Evolutionary conservation across 2,113 vertebrate genomes (phyloP).

Genomic region (Genyomyrus donnyi): DNA sequence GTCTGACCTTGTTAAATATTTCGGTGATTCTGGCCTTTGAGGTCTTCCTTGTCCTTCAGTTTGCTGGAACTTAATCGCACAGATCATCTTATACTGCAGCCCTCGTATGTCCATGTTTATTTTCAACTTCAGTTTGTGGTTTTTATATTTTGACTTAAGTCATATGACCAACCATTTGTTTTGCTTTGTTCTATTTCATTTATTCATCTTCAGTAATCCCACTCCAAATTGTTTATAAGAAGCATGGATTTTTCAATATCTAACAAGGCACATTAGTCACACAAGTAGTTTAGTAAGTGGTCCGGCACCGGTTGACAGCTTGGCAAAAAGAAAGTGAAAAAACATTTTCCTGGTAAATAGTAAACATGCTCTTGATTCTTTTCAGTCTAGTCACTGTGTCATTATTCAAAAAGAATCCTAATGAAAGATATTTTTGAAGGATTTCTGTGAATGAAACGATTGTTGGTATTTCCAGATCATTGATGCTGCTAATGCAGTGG

Average conservation of each 20-base stretch:
- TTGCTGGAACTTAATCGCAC: neutral
- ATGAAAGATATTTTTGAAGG: neutral
- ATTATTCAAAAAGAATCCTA: neutral
- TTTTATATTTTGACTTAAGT: neutral
- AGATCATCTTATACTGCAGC: neutral
- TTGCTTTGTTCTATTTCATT: neutral
- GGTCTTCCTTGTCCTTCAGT: neutral
- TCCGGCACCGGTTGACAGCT: neutral
- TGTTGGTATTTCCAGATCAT: neutral
- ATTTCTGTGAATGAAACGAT: neutral
- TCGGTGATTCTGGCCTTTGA: neutral
- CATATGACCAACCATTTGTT: neutral
- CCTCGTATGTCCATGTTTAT: neutral
- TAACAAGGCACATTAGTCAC: neutral
- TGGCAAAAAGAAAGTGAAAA: neutral
- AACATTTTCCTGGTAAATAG: neutral
- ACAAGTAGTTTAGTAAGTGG: neutral
- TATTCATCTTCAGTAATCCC: neutral
- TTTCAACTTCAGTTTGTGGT: neutral
- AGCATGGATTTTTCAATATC: neutral
- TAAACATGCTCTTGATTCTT: neutral
- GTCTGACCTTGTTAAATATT: neutral
- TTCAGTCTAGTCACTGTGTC: neutral
- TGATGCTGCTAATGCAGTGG: neutral
- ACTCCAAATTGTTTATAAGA: neutral